Evolutionary conservation across 1,140 invertebrate genomes (phyloP), one percentile per base, ranked within the genome.

Genomic region (Heliconius congener): DNA sequence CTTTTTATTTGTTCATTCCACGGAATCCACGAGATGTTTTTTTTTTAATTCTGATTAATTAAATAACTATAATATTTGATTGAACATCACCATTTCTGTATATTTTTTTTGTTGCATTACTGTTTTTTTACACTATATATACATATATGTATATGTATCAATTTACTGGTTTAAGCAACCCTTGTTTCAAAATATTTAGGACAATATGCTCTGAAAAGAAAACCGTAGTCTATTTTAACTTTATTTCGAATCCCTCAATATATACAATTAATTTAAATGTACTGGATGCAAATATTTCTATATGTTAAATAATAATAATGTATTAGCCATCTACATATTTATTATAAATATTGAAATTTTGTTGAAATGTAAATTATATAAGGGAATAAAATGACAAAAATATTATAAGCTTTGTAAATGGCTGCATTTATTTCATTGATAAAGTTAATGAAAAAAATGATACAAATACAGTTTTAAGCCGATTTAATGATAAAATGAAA

Each of bases 401-500:
- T 39, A 84, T 81, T 76, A 73, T 83, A 86, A 37, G 88, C 88
- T 89, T 89, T 89, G 87, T 91, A 91, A 50, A 88, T 90, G 87
- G 87, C 84, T 85, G 77, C 75, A 72, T 70, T 78, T 34, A 70
- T 82, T 79, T 76, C 27, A 60, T 73, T 66, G 60, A 11, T 30
- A 66, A 18, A 27, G 11, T 27, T 30, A 66, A 30, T 9, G 30
- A 30, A 30, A 30, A 30, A 30, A 66, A 27, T 66, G 11, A 66
- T 66, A 27, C 5, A 11, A 66, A 66, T 30, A 27, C 27, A 66
- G 11, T 66, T 30, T 37, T 66, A 27, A 66, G 13, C 23, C 27
- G 27, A 16, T 27, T 66, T 66, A 30, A 30, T 27, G 27, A 30
- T 66, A 57, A 23, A 57, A 57, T 57, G n/a, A 57, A 23, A 23